A percentile compares a stretch with the other conserved stretches of the same genome.
Conservation (phyloP, 1,140 invertebrate genomes). For the Drosophila melanogaster region Release_6_plus_ISO1_MT NT_033779.5:21137501-21138000, state of each 20-base stretch:
- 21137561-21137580: conserved; percentile 94
- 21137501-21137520: conserved; percentile 82
- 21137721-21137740: background rate
- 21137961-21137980: conserved; percentile 94
- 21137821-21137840: conserved; percentile 91
- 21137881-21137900: conserved; percentile 98
- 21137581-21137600: conserved; percentile 98
- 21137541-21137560: conserved; percentile 96
- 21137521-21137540: conserved; percentile 88
- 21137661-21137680: conserved; percentile 96
- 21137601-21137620: conserved; percentile 96
- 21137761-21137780: conserved; percentile 85
- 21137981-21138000: conserved; percentile 95
- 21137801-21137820: conserved; percentile 90
- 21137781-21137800: conserved; percentile 86
- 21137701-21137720: background rate
- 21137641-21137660: conserved; percentile 96
- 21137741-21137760: conserved; percentile 75
- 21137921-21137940: conserved; percentile 98
- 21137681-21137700: conserved; percentile 90
- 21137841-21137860: conserved; percentile 99
- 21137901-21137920: conserved; percentile 99
- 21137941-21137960: conserved; percentile 96
- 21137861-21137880: conserved; percentile 97
- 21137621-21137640: conserved; percentile 97